Percentiles rank a stretch among this genome's conserved stretches.
Conservation (phyloP, 1,140 invertebrate species). For the Drosophila asahinai region DNA sequence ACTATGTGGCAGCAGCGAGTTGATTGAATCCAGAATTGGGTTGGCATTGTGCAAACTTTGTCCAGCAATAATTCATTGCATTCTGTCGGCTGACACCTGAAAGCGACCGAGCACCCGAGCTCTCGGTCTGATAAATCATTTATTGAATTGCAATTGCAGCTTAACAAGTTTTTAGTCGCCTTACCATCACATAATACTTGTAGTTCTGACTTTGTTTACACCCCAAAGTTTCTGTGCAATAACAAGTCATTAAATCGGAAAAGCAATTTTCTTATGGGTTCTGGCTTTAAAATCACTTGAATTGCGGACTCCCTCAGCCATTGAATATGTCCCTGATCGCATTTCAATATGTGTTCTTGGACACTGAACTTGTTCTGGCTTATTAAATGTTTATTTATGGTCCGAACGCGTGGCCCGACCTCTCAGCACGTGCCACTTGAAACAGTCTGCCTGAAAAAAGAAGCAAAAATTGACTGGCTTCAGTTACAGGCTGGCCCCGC, state of each 20-base stretch:
- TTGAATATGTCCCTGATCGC: slow-evolving; percentile 25
- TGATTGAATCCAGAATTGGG: slow-evolving; percentile 53
- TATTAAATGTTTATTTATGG: slow-evolving; percentile 76
- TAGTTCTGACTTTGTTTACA: slow-evolving; percentile 19
- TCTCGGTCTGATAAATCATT: slow-evolving; percentile 45
- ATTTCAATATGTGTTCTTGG: slow-evolving; percentile 37
- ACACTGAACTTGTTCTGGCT: slow-evolving; percentile 45
- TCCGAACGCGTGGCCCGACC: slow-evolving; percentile 51
- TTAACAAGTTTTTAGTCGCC: slow-evolving; percentile 32
- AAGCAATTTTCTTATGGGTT: slow-evolving; percentile 2
- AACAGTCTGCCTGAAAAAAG: slow-evolving; percentile 20
- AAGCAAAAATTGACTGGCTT: slow-evolving; percentile 5
- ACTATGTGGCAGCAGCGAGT: slow-evolving; percentile 46
- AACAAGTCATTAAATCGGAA: slow-evolving; percentile 15
- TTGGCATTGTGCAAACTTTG: slow-evolving; percentile 46
- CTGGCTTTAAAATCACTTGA: slow-evolving; percentile 8
- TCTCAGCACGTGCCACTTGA: slow-evolving; percentile 37
- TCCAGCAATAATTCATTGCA: slow-evolving; percentile 36
- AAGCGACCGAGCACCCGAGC: neutral
- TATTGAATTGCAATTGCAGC: slow-evolving; percentile 39
- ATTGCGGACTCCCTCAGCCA: neutral
- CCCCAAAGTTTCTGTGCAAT: neutral
- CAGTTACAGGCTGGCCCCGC: slow-evolving; percentile 4
- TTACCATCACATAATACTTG: slow-evolving; percentile 19
- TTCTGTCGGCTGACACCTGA: slow-evolving; percentile 19